Evolutionary conservation across 2,113 vertebrate genomes (phyloP).

Genomic region (Anser cygnoides): DNA sequence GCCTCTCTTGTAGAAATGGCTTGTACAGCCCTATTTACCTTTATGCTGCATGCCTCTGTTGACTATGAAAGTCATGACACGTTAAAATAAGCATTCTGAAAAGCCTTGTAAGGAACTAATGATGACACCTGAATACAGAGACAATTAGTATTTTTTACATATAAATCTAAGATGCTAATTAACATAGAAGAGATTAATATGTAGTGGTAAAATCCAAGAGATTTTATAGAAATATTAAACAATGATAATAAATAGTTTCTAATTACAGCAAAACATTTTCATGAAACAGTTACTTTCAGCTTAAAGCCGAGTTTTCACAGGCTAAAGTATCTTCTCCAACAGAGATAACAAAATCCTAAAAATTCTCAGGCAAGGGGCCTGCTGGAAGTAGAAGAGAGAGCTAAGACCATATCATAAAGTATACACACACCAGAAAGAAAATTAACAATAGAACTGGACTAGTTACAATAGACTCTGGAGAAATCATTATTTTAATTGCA

Average conservation of each 20-base stretch:
- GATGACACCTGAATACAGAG: neutral
- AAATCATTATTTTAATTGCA: neutral
- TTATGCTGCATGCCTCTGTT: neutral
- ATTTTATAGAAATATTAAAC: neutral
- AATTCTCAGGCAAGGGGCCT: neutral
- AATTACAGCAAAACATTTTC: neutral
- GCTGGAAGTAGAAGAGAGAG: neutral
- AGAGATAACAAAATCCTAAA: neutral
- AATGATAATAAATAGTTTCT: neutral
- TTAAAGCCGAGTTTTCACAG: neutral
- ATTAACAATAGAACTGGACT: neutral
- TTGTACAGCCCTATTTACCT: neutral
- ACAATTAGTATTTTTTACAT: neutral
- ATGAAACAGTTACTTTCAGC: neutral
- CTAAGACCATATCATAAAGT: neutral
- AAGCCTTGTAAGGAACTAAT: neutral
- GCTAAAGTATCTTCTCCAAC: neutral
- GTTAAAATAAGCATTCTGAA: neutral
- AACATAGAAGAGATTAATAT: neutral
- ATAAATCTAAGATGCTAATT: neutral
- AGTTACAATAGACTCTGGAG: neutral
- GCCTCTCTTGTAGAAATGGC: neutral
- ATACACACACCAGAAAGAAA: neutral
- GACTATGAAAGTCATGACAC: neutral
- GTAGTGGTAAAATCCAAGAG: neutral